These are phyloP conservation scores for Actinernus sp. DNA, from an alignment of 92 coral and sea anemone genomes.

Conservation along the genomic window DNA sequence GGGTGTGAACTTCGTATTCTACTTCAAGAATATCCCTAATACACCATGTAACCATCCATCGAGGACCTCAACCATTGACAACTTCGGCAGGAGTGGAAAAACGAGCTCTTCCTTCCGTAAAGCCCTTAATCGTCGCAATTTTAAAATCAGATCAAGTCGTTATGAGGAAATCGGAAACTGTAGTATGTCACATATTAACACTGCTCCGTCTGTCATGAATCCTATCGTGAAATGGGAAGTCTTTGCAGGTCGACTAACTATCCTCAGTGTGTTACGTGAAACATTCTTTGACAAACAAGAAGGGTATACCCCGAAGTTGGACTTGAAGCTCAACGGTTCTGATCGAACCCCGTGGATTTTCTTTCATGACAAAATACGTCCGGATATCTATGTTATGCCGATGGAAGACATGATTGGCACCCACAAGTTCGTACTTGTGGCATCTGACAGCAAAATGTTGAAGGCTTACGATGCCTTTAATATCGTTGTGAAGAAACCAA, in stretches of 20 bases:
- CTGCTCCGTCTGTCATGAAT: slow-evolving; percentile 47
- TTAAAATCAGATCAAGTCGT: slow-evolving; percentile 28
- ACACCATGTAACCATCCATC: slow-evolving; percentile 23
- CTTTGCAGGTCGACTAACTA: slow-evolving; percentile 33
- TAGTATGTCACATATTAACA: slow-evolving; percentile 8
- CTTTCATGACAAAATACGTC: slow-evolving; percentile 14
- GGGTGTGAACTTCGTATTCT: slow-evolving; percentile 56
- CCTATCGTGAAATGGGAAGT: slow-evolving; percentile 37
- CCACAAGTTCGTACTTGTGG: slow-evolving; percentile 46
- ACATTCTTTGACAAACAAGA: slow-evolving; percentile 81
- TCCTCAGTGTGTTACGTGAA: slow-evolving; percentile 48
- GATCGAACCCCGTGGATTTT: slow-evolving; percentile 54
- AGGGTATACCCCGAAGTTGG: slow-evolving; percentile 65
- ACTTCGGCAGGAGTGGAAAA: slow-evolving; percentile 34
- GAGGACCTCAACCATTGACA: slow-evolving; percentile 4
- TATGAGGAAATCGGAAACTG: slow-evolving; percentile 60
- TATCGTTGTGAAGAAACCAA: slow-evolving; percentile 11
- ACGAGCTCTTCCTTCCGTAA: slow-evolving; percentile 44
- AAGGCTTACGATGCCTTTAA: slow-evolving; percentile 8
- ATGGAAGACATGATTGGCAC: slow-evolving; percentile 18
- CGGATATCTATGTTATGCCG: slow-evolving; percentile 52
- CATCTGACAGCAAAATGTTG: background rate
- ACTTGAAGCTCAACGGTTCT: slow-evolving; percentile 27
- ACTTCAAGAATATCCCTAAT: slow-evolving; percentile 46
- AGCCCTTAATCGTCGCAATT: slow-evolving; percentile 70